phyloP scores from a whole-genome alignment of 2,888 invertebrate species.

The Baccha elongata region DNA sequence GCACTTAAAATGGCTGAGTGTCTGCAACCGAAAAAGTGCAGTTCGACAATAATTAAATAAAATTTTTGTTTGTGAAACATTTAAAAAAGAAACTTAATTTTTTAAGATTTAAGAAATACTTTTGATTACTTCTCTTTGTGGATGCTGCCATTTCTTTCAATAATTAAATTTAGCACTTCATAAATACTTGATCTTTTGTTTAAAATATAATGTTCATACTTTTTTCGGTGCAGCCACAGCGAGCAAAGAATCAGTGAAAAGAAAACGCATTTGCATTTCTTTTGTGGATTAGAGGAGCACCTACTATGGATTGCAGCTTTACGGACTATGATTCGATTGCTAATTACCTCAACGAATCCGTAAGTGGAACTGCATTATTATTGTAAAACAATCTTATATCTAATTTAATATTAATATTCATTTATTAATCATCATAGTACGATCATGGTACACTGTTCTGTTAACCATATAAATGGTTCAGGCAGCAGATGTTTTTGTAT shows the following conservation, averaged over 20 bases:
- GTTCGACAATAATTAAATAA: slow-evolving; percentile 67
- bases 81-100: slow-evolving; percentile 12
- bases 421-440: no score
- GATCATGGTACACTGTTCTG: no score
- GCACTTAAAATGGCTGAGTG: slow-evolving; percentile 74
- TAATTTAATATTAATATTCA: neutral
- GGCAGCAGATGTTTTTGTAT: slow-evolving; percentile 74
- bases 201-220: slow-evolving; percentile 31
- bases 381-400: no score
- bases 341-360: slow-evolving; percentile 73
- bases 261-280: slow-evolving; percentile 73
- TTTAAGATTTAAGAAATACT: neutral
- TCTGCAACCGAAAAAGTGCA: slow-evolving; percentile 73
- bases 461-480: slow-evolving; percentile 35
- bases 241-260: slow-evolving; percentile 54
- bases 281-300: slow-evolving; percentile 68
- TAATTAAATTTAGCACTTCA: no score
- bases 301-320: slow-evolving; percentile 74
- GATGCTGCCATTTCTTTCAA: no score
- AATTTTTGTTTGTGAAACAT: slow-evolving; percentile 36
- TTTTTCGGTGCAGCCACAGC: slow-evolving; percentile 40
- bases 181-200: slow-evolving; percentile 27
- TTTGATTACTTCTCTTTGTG: no score
- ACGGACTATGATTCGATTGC: slow-evolving; percentile 74
- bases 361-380: slow-evolving; percentile 37